These are phyloP conservation scores for Dipodomys merriami DNA, from an alignment of 2,113 vertebrate genomes.

Conservation along the genomic window DNA sequence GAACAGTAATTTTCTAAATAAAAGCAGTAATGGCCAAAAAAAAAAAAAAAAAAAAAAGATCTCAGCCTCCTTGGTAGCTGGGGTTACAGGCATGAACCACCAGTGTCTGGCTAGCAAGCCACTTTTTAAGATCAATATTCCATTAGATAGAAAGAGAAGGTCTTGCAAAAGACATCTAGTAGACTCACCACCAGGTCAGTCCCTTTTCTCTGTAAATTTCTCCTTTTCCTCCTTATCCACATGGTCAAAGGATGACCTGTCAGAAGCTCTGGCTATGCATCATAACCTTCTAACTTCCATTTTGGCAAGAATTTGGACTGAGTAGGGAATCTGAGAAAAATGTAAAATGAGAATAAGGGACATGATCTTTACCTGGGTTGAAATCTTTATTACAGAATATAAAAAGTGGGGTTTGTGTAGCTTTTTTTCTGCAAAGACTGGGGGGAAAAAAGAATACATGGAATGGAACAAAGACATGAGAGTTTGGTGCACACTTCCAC, in stretches of 20 bases:
- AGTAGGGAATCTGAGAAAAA: neutral
- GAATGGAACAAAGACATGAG: neutral
- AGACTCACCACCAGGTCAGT: neutral
- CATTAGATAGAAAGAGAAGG: neutral
- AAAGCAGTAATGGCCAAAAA: too few relatives aligned
- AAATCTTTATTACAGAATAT: neutral
- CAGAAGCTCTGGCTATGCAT: neutral
- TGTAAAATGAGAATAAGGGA: neutral
- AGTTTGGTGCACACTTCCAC: neutral
- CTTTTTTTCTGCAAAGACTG: neutral
- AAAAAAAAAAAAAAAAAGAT: too few relatives aligned
- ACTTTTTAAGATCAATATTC: slow-evolving; percentile 12
- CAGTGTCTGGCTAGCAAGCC: neutral
- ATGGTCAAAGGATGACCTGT: neutral
- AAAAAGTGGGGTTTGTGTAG: neutral
- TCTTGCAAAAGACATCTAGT: neutral
- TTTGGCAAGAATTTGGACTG: neutral
- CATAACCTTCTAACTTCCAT: neutral
- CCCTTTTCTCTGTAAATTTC: neutral
- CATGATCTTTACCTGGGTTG: slow-evolving; percentile 15
- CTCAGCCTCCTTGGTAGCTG: too few relatives aligned
- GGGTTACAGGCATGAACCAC: neutral
- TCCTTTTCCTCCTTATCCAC: neutral
- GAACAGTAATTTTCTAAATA: too few relatives aligned
- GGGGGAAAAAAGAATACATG: neutral